Evolutionary conservation across 2,797 vertebrate genomes (phyloP).

Genomic region (Lacerta agilis): DNA sequence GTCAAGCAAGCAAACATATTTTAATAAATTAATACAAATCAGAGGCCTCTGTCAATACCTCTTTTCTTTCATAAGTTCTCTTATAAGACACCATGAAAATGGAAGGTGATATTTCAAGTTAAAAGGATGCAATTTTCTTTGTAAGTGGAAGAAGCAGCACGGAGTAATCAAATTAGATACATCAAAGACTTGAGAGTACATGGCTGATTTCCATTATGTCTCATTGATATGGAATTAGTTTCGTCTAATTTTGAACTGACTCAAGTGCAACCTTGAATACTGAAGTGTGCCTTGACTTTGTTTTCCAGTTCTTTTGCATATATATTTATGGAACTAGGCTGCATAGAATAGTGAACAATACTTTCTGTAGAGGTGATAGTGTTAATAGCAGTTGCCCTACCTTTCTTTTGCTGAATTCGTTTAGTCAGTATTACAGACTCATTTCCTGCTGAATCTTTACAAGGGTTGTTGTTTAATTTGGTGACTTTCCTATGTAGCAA

Average conservation of each 20-base stretch:
- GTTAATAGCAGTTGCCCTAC: neutral
- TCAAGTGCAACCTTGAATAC: conserved; percentile 6
- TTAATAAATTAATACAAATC: conserved; percentile 6
- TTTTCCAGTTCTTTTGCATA: neutral
- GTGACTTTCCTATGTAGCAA: conserved; percentile 7
- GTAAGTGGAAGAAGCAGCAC: conserved; percentile 42
- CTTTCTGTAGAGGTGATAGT: neutral
- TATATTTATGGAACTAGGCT: neutral
- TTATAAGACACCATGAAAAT: conserved; percentile 17
- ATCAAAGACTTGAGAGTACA: conserved; percentile 36
- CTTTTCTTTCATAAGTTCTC: neutral
- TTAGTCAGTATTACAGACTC: conserved; percentile 5
- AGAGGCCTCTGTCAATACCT: neutral
- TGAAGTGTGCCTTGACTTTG: conserved; percentile 13
- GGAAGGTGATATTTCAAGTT: conserved; percentile 6
- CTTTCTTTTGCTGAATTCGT: neutral
- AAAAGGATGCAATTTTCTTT: conserved; percentile 47
- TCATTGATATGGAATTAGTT: conserved; percentile 36
- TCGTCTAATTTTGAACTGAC: conserved; percentile 34
- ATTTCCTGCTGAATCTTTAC: conserved; percentile 2
- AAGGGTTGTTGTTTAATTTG: conserved; percentile 11
- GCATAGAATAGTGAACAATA: neutral
- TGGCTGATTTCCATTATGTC: conserved; percentile 41
- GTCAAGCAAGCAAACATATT: neutral
- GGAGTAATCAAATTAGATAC: conserved; percentile 38